Evolutionary conservation across 64 coral and sea anemone genomes (phyloP).

Genomic region (Orbicella faveolata): DNA sequence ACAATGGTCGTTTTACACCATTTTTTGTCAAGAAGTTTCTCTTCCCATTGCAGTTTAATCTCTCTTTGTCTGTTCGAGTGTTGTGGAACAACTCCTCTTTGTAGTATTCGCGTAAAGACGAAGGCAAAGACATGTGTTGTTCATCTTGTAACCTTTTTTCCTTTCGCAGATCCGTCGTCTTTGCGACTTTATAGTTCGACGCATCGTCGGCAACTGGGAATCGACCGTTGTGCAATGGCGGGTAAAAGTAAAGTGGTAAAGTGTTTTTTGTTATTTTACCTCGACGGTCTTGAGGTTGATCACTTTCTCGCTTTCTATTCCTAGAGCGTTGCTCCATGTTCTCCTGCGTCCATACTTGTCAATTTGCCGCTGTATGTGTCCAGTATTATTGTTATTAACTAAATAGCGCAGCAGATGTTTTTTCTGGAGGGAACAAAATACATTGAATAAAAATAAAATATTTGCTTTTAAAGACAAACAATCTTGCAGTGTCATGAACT

Average conservation of each 20-base stretch:
- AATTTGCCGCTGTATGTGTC: not conserved
- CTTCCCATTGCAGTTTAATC: not conserved
- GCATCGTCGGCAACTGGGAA: not conserved
- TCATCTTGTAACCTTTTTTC: not conserved
- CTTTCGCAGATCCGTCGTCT: not conserved
- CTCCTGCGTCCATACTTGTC: not conserved
- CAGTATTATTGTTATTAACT: not conserved
- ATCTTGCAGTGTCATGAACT: not conserved
- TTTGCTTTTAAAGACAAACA: slow-evolving; percentile 3
- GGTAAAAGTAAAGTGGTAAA: not conserved
- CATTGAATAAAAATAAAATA: not conserved
- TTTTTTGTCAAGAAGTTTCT: not conserved
- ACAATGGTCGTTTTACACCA: not conserved
- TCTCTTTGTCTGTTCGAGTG: not conserved
- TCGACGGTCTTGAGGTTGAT: not conserved
- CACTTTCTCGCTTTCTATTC: not conserved
- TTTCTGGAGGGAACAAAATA: not conserved
- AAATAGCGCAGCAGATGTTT: not conserved
- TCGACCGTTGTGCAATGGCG: not conserved
- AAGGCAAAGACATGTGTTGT: not conserved
- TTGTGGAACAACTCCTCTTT: not conserved
- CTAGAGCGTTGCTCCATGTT: not conserved
- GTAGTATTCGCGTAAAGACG: not conserved
- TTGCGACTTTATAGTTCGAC: not conserved
- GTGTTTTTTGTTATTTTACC: not conserved